Base-by-base conservation (phyloP, 2,888 invertebrate genomes). In the Orchestes rusci region DNA sequence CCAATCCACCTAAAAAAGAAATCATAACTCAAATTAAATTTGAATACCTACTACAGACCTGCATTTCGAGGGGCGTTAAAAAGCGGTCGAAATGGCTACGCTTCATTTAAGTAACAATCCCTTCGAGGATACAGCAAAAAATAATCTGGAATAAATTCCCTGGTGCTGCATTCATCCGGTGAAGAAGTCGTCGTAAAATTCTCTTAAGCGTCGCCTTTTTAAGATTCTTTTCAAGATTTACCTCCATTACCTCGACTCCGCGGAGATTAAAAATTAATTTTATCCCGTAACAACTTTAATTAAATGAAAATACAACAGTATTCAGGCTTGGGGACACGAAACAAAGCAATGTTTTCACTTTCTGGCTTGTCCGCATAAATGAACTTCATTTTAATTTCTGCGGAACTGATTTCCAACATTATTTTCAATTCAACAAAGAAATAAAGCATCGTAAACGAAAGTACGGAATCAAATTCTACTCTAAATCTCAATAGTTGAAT, bases 241-340 rank as follows among this genome's bases (percentile, higher is more conserved):
- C 58, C 59, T 60, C 58, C 58, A 59, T 60, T 62, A 59, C 59
- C 59, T 62, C 46, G 54, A 58, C 59, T 57, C 57, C 8, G 31
- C 31, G 13, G 13, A 31, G 13, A 31, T 31, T 31, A 68, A 69
- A 69, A 68, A 68, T 68, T 68, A 69, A 68, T 69, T 67, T 68
- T 64, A 64, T 65, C 65, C 65, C 61, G 59, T 65, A 62, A 66
- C 66, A 66, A 65, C 62, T 65, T 68, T 68, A 68, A 67, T 67
- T 68, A 64, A 66, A 67, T 64, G 64, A 57, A 60, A 61, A 61
- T 59, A 60, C 58, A 59, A 62, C n/a, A n/a, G n/a, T n/a, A n/a
- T n/a, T n/a, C n/a, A n/a, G n/a, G n/a, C n/a, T n/a, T n/a, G n/a
- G n/a, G n/a, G n/a, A n/a, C n/a, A n/a, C n/a, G n/a, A n/a, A n/a